A percentile compares a stretch with the other conserved stretches of the same genome.
Evolutionary conservation across 1,140 invertebrate species (phyloP).

Genomic region (Platyscapa corneri): DNA sequence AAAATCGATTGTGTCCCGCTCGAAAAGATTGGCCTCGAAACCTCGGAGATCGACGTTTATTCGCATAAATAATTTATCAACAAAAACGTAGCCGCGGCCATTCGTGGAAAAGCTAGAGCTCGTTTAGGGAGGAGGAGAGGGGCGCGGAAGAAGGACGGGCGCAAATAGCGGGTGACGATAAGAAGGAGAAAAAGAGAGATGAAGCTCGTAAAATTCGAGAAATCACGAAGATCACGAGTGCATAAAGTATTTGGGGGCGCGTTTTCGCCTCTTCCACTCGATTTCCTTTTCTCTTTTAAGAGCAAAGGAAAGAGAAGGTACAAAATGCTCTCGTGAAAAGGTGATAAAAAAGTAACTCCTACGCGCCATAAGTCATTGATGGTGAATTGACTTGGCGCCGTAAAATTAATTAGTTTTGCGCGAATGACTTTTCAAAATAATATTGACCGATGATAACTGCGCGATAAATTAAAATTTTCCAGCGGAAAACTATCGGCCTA

Average conservation of each 20-base stretch:
- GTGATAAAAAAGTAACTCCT: background rate
- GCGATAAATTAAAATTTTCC: too few species aligned
- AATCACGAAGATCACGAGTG: conserved; percentile 46
- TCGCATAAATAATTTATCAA: conserved; percentile 23
- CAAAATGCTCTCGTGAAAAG: background rate
- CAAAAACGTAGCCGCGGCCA: conserved; percentile 9
- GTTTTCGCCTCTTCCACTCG: conserved; percentile 29
- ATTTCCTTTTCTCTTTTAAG: conserved; percentile 31
- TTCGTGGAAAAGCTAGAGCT: conserved; percentile 6
- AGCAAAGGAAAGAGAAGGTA: background rate
- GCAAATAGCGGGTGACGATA: background rate
- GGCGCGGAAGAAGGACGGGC: conserved; percentile 22
- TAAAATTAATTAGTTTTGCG: background rate
- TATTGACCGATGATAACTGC: background rate
- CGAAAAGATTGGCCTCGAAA: background rate
- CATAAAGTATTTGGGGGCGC: conserved; percentile 34
- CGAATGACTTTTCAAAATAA: background rate
- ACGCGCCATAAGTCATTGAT: background rate
- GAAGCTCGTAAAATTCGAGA: conserved; percentile 43
- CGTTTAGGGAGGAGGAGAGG: conserved; percentile 10
- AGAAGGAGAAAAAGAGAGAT: conserved; percentile 21
- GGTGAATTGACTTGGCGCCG: background rate
- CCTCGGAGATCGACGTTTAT: background rate
- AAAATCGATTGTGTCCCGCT: background rate
- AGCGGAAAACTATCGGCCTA: too few species aligned